Evolutionary conservation across 1,140 invertebrate genomes (phyloP), one percentile per base, ranked within the genome.

Genomic region (Zaprionus taronus): DNA sequence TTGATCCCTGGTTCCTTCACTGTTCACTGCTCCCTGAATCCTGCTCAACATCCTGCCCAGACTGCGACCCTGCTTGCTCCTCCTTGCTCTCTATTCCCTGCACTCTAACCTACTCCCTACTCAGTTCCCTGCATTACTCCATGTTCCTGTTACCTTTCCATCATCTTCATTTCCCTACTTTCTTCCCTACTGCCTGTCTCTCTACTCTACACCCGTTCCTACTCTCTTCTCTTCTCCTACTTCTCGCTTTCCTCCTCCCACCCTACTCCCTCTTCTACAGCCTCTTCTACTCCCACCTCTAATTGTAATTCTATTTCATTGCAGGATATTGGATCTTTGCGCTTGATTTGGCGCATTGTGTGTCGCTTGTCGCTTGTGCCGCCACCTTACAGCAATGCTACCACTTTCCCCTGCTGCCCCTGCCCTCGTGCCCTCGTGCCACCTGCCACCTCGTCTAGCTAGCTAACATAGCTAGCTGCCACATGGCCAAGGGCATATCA

Each of bases 301-400:
- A 76, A 71, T 79, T 90, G 85, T 90, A 85, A 90, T 90, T 90
- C 72, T 82, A 67, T 90, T 90, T 77, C 81, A 87, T 84, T 84
- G 73, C 71, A 85, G 81, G 85, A 89, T 89, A 89, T 89, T 89
- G 84, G 81, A 79, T 89, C 83, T 89, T 89, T 84, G 68, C 78
- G 79, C 84, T 89, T 89, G 84, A 89, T 89, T 89, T 89, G 84
- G 69, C 72, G 81, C 79, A 89, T 89, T 89, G 84, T 89, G 68
- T 36, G 47, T 47, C 41, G 41, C 41, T 47, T 38, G 36, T 47
- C 41, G 41, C 41, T 17, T 47, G n/a, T 17, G n/a, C 41, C 11
- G 41, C 41, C 41, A 47, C 41, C 41, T 47, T 47, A 47, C n/a
- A 17, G 41, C 41, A 9, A 34, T 4, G 31, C 9, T 4, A 34